phyloP scores from a whole-genome alignment of 1,140 invertebrate species.

The Octopus bimaculoides region DNA sequence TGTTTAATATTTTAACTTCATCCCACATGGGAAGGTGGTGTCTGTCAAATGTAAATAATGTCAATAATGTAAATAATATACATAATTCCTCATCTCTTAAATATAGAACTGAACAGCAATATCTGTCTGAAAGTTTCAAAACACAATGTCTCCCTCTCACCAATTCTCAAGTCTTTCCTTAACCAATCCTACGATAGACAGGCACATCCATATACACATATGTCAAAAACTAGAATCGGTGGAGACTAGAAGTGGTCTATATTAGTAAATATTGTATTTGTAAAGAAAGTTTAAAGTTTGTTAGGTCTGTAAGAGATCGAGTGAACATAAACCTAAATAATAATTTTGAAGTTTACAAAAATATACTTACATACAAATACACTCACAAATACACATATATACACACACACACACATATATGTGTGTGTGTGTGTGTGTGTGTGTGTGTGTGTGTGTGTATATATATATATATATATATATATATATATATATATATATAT shows the following conservation, averaged over 20 bases:
- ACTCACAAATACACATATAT: not conserved
- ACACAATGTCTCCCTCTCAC: too few relatives aligned
- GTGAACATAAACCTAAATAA: too few relatives aligned
- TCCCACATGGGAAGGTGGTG: too few relatives aligned
- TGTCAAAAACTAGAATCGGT: not conserved
- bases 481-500: not conserved
- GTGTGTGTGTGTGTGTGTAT: not conserved
- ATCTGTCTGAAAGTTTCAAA: too few relatives aligned
- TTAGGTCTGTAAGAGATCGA: not conserved
- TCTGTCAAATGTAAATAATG: too few relatives aligned
- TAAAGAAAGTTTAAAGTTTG: not conserved
- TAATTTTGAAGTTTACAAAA: not conserved
- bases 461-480: not conserved
- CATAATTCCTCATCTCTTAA: too few relatives aligned
- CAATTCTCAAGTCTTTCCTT: too few relatives aligned
- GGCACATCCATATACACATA: not conserved
- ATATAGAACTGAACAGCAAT: too few relatives aligned
- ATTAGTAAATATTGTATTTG: not conserved
- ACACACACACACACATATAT: not conserved
- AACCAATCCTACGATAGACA: too few relatives aligned
- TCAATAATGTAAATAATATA: too few relatives aligned
- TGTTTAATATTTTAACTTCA: too few relatives aligned
- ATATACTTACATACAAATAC: not conserved
- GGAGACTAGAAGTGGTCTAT: not conserved
- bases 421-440: not conserved